Evolutionary conservation across 2,888 invertebrate species (phyloP).

Genomic region (Julus scandinavius): DNA sequence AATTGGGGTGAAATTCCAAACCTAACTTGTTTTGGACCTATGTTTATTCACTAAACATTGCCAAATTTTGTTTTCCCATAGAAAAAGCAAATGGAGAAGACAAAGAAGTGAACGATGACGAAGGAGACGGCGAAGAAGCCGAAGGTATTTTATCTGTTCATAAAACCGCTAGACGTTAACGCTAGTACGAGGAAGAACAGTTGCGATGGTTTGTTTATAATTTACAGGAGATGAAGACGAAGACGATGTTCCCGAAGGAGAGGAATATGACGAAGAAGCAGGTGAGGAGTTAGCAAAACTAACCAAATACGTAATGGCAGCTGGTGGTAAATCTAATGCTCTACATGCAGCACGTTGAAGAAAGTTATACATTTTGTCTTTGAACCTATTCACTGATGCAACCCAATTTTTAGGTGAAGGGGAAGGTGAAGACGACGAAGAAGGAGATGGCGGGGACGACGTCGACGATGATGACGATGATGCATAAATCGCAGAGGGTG

Average conservation of each 20-base stretch:
- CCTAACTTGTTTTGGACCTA: not conserved
- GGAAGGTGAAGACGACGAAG: conserved; percentile 59
- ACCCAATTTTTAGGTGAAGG: conserved; percentile 54
- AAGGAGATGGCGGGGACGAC: conserved; percentile 58
- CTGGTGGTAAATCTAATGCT: not conserved
- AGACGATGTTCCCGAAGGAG: conserved; percentile 73
- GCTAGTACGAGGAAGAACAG: not conserved
- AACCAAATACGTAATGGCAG: not conserved
- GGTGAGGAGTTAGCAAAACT: not conserved
- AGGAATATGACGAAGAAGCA: conserved; percentile 74
- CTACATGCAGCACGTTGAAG: not conserved
- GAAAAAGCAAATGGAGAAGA: conserved; percentile 80
- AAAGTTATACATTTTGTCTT: conserved; percentile 40
- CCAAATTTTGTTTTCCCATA: conserved; percentile 51
- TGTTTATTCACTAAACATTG: not conserved
- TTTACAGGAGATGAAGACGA: conserved; percentile 71
- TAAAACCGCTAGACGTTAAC: not conserved
- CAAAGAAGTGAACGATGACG: conserved; percentile 83
- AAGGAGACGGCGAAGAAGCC: conserved; percentile 76
- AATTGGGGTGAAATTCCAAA: not conserved
- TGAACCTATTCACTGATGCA: not conserved
- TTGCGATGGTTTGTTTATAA: conserved; percentile 8
- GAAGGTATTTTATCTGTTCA: conserved; percentile 50
- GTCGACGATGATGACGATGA: conserved; percentile 58
- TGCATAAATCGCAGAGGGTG: conserved; percentile 57